A percentile compares a stretch with the other conserved stretches of the same genome.
Evolutionary conservation across 2,797 vertebrate genomes (phyloP).

Genomic region (Champsocephalus gunnari): DNA sequence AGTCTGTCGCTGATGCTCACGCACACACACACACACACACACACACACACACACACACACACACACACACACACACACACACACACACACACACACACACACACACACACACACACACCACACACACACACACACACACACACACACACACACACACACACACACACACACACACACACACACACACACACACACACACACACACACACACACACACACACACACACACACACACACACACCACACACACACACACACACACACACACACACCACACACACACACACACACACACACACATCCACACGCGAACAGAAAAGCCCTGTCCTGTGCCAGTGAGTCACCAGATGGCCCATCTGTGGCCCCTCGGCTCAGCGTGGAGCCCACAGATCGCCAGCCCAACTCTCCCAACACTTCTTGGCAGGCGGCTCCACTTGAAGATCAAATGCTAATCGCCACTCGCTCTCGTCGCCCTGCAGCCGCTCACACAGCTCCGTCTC

Average conservation of each 20-base stretch:
- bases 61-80: constrained; percentile 37
- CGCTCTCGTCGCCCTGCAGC: constrained; percentile 56
- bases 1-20: constrained; percentile 44
- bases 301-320: constrained; percentile 59
- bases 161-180: constrained; percentile 36
- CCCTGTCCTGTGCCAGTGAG: constrained; percentile 74
- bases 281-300: constrained; percentile 6
- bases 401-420: constrained; percentile 67
- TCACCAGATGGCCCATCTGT: constrained; percentile 85
- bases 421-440: constrained; percentile 59
- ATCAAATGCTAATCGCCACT: constrained; percentile 71
- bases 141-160: constrained; percentile 41
- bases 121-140: background rate
- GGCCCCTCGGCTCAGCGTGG: constrained; percentile 72
- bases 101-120: constrained; percentile 12
- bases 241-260: constrained; percentile 37
- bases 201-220: constrained; percentile 33
- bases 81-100: constrained; percentile 40
- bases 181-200: constrained; percentile 31
- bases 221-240: constrained; percentile 42
- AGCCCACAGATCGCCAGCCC: constrained; percentile 77
- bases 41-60: constrained; percentile 32
- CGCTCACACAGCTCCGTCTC: constrained; percentile 40
- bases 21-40: constrained; percentile 41
- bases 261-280: background rate